phyloP scores from a whole-genome alignment of 2,113 vertebrate genomes.

The Drymodes brunneopygia region DNA sequence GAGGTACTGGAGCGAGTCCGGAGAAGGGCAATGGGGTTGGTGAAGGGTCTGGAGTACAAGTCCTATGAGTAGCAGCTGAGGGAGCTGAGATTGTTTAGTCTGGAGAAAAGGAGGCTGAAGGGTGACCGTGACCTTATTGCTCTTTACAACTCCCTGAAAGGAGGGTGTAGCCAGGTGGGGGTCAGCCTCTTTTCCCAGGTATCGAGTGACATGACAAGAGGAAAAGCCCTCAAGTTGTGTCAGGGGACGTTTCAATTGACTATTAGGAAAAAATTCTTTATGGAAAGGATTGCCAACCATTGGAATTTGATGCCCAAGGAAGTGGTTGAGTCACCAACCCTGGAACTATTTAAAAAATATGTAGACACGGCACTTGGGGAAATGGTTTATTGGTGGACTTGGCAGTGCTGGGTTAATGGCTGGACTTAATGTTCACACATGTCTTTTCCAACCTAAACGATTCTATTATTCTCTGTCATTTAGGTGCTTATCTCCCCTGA shows the following conservation, averaged over 20 bases:
- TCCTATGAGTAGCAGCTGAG: background rate
- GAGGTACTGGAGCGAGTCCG: background rate
- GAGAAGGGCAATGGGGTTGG: background rate
- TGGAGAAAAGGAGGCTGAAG: background rate
- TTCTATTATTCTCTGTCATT: background rate
- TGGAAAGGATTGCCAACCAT: background rate
- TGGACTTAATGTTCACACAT: background rate
- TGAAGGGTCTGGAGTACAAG: background rate
- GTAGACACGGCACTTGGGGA: background rate
- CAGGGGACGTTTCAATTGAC: background rate
- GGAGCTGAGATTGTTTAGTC: background rate
- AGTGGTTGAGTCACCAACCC: background rate
- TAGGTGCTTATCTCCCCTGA: background rate
- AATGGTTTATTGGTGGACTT: background rate
- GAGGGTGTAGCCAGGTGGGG: background rate
- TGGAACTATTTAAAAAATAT: background rate
- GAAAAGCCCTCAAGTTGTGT: background rate
- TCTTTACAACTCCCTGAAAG: background rate
- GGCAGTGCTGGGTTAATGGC: background rate
- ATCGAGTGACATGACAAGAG: background rate
- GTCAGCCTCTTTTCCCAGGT: rapidly evolving
- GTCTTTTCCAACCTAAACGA: background rate
- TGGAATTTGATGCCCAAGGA: background rate
- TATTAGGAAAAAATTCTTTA: background rate
- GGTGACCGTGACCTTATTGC: background rate